Base-by-base conservation (phyloP, 1,140 invertebrate genomes). In the Mylabris phalerata region DNA sequence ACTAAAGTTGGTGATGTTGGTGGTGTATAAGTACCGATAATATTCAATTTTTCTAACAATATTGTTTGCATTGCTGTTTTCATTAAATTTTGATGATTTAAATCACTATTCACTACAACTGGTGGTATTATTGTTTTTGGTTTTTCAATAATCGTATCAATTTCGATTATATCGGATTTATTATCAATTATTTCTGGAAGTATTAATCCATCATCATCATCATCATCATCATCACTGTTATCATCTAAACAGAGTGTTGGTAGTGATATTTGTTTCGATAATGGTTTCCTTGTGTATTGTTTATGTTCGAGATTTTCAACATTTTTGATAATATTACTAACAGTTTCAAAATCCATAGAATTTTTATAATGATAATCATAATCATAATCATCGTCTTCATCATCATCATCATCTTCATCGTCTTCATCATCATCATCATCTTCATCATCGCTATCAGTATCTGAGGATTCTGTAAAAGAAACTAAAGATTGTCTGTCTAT, bases 321-420 rank as follows among this genome's bases (percentile, higher is more conserved):
- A 19, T 77, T 78, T 61, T 77, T 75, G 3, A 82, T 75, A 50
- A 82, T 75, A 47, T 77, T 77, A 62, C 78, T 81, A 3, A 80
- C 77, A 40, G 74, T 82, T 64, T 81, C 80, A 38, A 75, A 62
- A 52, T 74, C 69, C 43, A 64, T 67, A 40, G 73, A 70, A 11
- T 66, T 73, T 66, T 70, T 75, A 11, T 52, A 49, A 39, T 72
- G 69, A 39, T 66, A 69, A 42, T 40, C 27, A 9, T 66, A 69
- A 42, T 40, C 27, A 9, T 58, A 59, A 39, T 68, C 68, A 48
- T 78, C 76, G 47, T 79, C 76, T 47, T 77, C 77, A 32, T 32
- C 32, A 32, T 32, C 32, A 32, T 32, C 32, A 32, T 32, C 32
- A 32, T 32, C 32, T 3, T 32, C 32, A 7, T 32, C 32, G 0